Evolutionary conservation across 2,113 vertebrate species (phyloP), one percentile per base, ranked within the genome.

Genomic region (Colius striatus): DNA sequence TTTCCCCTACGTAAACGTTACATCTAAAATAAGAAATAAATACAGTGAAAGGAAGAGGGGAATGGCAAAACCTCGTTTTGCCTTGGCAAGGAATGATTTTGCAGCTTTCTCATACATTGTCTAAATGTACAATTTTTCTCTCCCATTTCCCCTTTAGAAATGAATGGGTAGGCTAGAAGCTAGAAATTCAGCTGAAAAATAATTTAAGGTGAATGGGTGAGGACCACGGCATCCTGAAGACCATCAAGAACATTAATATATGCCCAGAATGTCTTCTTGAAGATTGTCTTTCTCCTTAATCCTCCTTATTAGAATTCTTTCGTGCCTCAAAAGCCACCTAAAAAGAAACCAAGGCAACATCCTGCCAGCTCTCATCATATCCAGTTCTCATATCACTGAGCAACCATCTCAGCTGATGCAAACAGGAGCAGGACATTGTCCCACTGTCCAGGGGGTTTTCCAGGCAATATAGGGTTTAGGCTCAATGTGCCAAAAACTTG

Each of bases 41-140:
- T 45, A 76, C 50, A 61, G 48, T 0, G 38, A 2, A 14, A 85
- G 66, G 89, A 66, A 72, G 87, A 54, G 63, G 19, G 41, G 45
- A 62, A 61, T 9, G 27, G 81, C 74, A 58, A 66, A 83, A 70
- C 62, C 47, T 63, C 89, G 60, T 53, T 85, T 84, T 92, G 53
- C 61, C 73, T 96, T 93, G 94, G 79, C 83, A 89, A 57, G 38
- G 53, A 94, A 92, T 36, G 70, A 81, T 74, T 95, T 96, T 80
- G 76, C 48, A 82, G 74, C 81, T 92, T 87, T 92, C 89, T 92
- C 13, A 15, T 79, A 43, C 30, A 87, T 83, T 92, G 77, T 91
- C 54, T 94, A 36, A 91, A 94, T 58, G 87, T 25, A 63, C 36
- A 73, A 36, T 67, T 76, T 82, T 91, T 71, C 26, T 87, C 73